Conservation (phyloP, 2,113 vertebrate species). For the Burhinus oedicnemus region DNA sequence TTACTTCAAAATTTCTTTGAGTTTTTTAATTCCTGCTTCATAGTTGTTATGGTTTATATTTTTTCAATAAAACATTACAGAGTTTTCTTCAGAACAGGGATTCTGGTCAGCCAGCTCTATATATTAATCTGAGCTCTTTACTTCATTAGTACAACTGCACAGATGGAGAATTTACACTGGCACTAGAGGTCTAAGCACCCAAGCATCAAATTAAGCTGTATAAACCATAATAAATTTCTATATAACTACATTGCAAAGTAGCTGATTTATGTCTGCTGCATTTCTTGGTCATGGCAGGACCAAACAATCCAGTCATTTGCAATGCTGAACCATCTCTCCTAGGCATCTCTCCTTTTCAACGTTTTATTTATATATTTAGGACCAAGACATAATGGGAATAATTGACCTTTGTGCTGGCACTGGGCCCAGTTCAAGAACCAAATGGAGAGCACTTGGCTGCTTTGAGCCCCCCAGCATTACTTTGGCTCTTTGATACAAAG, state of each 20-base stretch:
- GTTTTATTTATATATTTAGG: not conserved
- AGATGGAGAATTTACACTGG: not conserved
- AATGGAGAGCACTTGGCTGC: not conserved
- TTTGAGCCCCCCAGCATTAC: not conserved
- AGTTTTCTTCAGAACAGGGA: not conserved
- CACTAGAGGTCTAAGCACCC: not conserved
- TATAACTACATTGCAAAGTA: not conserved
- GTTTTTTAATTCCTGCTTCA: not conserved
- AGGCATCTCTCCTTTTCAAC: not conserved
- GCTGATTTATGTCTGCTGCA: not conserved
- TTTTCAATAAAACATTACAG: not conserved
- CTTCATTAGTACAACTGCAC: not conserved
- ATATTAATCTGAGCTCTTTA: not conserved
- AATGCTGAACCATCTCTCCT: not conserved
- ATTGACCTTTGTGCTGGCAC: not conserved
- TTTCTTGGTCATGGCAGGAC: not conserved
- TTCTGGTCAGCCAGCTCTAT: not conserved
- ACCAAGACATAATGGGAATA: not conserved
- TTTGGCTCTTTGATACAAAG: not conserved
- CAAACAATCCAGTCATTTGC: not conserved
- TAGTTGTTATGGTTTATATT: not conserved
- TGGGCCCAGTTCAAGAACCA: not conserved
- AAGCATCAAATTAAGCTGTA: conserved; percentile 23
- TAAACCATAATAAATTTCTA: not conserved
- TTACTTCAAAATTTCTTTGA: not conserved